Conservation (phyloP, 1,140 invertebrate genomes). For the Pentalonia nigronervosa region DNA sequence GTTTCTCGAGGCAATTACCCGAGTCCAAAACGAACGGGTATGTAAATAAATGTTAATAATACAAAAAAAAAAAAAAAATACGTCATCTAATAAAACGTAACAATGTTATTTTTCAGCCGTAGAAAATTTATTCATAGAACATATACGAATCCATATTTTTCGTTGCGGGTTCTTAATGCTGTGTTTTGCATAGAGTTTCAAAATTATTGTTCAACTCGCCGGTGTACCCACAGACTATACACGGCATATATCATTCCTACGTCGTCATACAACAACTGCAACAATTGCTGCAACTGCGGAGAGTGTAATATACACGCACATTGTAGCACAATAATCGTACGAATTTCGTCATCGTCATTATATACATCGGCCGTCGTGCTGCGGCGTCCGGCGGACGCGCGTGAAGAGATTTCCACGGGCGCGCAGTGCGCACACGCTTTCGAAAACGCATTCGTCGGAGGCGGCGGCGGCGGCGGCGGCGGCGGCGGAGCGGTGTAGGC, state of each 20-base stretch:
- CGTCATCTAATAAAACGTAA: not conserved
- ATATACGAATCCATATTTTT: not conserved
- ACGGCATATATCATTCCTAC: not conserved
- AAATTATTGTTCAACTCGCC: not conserved
- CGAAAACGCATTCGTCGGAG: slow-evolving; percentile 27
- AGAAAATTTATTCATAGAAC: not conserved
- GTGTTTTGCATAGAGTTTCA: not conserved
- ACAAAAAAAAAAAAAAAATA: not conserved
- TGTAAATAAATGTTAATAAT: not conserved
- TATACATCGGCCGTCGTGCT: not conserved
- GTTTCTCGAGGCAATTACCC: not conserved
- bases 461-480: not conserved
- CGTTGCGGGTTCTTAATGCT: not conserved
- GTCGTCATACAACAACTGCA: too few species aligned
- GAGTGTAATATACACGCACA: not conserved
- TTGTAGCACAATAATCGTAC: not conserved
- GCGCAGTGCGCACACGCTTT: slow-evolving; percentile 12
- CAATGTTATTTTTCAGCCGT: not conserved
- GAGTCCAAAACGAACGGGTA: not conserved
- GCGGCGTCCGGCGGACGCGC: not conserved
- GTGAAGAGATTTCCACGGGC: slow-evolving; percentile 30
- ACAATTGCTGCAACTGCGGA: not conserved
- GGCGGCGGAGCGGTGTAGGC: not conserved
- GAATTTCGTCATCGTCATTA: not conserved
- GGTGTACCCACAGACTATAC: not conserved